Conservation (phyloP, 2,113 vertebrate species). For the Rhea americana region DNA sequence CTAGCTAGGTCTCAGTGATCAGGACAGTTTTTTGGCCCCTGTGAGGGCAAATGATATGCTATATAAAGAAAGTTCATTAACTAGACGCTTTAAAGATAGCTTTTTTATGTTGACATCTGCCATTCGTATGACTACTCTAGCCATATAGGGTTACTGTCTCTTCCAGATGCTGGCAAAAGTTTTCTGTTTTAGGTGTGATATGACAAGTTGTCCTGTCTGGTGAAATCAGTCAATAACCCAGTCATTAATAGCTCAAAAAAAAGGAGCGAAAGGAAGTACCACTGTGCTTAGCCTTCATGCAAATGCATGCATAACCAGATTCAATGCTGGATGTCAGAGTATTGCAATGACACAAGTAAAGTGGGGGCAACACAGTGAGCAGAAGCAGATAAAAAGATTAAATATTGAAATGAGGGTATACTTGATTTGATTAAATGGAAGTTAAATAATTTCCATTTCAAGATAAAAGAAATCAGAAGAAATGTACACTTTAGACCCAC, state of each 20-base stretch:
- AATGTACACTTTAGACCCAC: background rate
- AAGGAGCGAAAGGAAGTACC: background rate
- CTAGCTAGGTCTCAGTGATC: background rate
- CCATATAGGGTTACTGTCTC: background rate
- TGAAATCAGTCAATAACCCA: background rate
- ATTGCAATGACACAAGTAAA: background rate
- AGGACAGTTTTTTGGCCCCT: background rate
- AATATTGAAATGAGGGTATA: background rate
- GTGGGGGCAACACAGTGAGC: background rate
- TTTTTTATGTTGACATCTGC: accelerated
- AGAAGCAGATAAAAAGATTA: background rate
- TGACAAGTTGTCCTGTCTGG: background rate
- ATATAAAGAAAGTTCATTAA: background rate
- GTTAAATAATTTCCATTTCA: background rate
- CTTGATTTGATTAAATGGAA: background rate
- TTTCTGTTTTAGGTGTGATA: background rate
- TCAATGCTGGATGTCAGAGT: background rate
- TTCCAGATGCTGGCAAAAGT: background rate
- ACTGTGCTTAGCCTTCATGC: background rate
- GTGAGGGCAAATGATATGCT: background rate
- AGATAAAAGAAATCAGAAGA: background rate
- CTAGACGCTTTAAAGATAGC: background rate
- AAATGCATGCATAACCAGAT: background rate
- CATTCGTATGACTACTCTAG: accelerated
- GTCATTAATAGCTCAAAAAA: background rate